phyloP scores from a whole-genome alignment of 2,113 vertebrate genomes.

The Phrynocephalus versicolor region DNA sequence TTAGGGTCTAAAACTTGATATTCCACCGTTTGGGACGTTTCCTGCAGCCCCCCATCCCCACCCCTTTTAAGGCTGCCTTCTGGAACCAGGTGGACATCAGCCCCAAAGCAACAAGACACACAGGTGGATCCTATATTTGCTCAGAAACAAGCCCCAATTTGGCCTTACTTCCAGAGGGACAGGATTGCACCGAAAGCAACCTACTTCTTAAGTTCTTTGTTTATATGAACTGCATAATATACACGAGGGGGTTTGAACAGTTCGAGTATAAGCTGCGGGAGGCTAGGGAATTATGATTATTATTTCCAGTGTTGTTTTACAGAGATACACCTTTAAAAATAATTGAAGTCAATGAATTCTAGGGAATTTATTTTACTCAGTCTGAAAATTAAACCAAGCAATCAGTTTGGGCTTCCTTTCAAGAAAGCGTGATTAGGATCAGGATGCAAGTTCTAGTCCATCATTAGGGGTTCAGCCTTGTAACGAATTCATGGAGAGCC shows the following conservation, averaged over 20 bases:
- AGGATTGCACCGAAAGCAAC: neutral
- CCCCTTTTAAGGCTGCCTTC: neutral
- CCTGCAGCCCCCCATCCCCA: neutral
- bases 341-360: too few relatives aligned
- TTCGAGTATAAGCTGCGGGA: neutral
- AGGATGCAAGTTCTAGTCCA: neutral
- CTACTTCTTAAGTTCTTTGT: neutral
- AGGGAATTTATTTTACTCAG: too few relatives aligned
- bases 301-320: neutral
- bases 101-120: neutral
- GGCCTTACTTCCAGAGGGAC: neutral
- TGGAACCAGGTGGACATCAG: neutral
- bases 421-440: neutral
- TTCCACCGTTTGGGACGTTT: neutral
- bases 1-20: neutral
- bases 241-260: neutral
- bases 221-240: too few relatives aligned
- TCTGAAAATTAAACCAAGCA: neutral
- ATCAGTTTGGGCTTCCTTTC: neutral
- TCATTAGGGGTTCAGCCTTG: too few relatives aligned
- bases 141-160: neutral
- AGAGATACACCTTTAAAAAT: neutral
- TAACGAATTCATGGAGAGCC: too few relatives aligned
- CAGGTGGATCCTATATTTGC: too few relatives aligned
- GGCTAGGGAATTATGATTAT: neutral